Evolutionary conservation across 2,888 invertebrate genomes (phyloP), one percentile per base, ranked within the genome.

Genomic region (Drosophila monieri): DNA sequence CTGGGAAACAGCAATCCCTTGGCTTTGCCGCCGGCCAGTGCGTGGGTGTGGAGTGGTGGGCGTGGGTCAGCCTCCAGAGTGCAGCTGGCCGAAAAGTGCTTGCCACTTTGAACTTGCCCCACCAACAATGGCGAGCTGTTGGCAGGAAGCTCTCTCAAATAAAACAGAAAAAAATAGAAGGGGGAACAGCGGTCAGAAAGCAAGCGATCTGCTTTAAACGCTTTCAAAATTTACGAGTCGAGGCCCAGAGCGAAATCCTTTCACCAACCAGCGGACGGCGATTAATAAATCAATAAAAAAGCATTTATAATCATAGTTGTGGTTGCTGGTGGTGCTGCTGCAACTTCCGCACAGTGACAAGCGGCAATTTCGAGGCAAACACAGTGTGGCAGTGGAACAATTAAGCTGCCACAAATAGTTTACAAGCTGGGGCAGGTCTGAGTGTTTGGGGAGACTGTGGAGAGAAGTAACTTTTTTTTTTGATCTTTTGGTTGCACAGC

Each of bases 201-300:
- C 61, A 9, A 30, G 39, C 61, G 67, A 59, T 67, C 73, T 44
- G 64, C 76, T 81, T 79, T 77, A 85, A 83, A 75, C 64, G 76
- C 67, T 76, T 73, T 53, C 48, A 39, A 70, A 85, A 85, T 80
- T 85, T 85, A 85, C 77, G 83, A 32, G 44, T 54, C 66, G 73
- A 67, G 58, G 84, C 84, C 84, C 52, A 80, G 58, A 85, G 84
- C 86, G 65, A 84, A 84, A 85, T 84, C 86, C 84, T 85, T 84
- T 84, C 86, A 84, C 84, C 86, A 76, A 70, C 66, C 54, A 60
- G 18, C 60, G 71, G 68, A 74, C 77, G 75, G 69, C 76, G 76
- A 80, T 80, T 80, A 84, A 80, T 80, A 80, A 80, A 80, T 80
- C 80, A 80, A 80, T 80, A 83, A 80, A 65, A 51, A 59, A 53